Evolutionary conservation across 2,888 invertebrate genomes (phyloP).

Genomic region (Dasysyrphus tricinctus): DNA sequence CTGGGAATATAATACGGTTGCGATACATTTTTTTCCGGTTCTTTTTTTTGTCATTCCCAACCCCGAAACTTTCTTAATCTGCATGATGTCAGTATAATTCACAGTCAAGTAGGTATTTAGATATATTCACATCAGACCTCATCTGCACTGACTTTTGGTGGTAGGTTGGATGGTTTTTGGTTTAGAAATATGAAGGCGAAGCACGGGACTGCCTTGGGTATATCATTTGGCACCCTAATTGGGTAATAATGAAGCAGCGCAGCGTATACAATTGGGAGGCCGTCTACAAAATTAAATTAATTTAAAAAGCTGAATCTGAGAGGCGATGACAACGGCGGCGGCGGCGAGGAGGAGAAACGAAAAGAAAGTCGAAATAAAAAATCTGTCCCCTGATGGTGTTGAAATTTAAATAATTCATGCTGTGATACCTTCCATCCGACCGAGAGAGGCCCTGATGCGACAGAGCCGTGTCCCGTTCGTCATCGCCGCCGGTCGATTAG

Average conservation of each 20-base stretch:
- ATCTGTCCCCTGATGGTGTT: slow-evolving; percentile 52
- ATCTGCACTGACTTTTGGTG: slow-evolving; percentile 6
- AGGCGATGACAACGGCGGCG: neutral
- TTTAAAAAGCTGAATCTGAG: slow-evolving; percentile 57
- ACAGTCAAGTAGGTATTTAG: slow-evolving; percentile 25
- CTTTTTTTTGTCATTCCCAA: neutral
- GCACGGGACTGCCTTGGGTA: slow-evolving; percentile 33
- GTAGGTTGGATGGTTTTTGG: slow-evolving; percentile 1
- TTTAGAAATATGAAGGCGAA: slow-evolving; percentile 39
- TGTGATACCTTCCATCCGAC: slow-evolving; percentile 30
- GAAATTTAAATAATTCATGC: slow-evolving; percentile 68
- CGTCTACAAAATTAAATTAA: slow-evolving; percentile 68
- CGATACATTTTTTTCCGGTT: neutral
- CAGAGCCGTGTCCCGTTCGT: slow-evolving; percentile 2
- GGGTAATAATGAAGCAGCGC: slow-evolving; percentile 69
- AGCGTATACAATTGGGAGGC: slow-evolving; percentile 39
- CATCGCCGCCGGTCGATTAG: neutral
- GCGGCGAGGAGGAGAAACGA: neutral
- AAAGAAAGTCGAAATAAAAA: slow-evolving; percentile 11
- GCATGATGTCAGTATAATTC: slow-evolving; percentile 43
- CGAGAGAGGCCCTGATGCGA: slow-evolving; percentile 8
- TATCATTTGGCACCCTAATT: slow-evolving; percentile 70
- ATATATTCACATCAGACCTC: slow-evolving; percentile 28
- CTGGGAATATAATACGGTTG: slow-evolving; percentile 55
- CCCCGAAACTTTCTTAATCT: slow-evolving; percentile 54